phyloP scores from a whole-genome alignment of 1,140 invertebrate genomes.

The Magallana ariakensis region DNA sequence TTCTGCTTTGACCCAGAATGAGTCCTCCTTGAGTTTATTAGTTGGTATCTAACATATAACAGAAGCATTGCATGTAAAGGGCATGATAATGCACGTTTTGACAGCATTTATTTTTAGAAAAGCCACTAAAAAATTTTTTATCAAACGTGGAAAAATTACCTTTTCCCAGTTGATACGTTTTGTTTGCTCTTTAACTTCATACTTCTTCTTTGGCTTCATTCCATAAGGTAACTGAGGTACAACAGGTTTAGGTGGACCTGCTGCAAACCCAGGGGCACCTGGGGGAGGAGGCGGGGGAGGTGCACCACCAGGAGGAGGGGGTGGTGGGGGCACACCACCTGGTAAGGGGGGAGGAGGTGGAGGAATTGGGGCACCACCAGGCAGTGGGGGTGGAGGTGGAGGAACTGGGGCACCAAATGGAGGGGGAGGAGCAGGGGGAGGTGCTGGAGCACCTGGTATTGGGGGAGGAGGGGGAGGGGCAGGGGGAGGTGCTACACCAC shows the following conservation, averaged over 20 bases:
- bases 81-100: no score
- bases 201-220: slow-evolving; percentile 95
- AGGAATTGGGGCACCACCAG: slow-evolving; percentile 57
- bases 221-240: slow-evolving; percentile 86
- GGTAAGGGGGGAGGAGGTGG: slow-evolving; percentile 54
- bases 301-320: slow-evolving; percentile 62
- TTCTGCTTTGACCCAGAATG: slow-evolving; percentile 42
- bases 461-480: slow-evolving; percentile 57
- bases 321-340: slow-evolving; percentile 64
- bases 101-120: no score
- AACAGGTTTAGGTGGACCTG: slow-evolving; percentile 70
- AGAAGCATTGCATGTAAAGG: background rate
- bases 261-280: slow-evolving; percentile 78
- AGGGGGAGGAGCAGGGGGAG: slow-evolving; percentile 71
- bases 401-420: slow-evolving; percentile 59
- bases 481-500: background rate
- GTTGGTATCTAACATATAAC: background rate
- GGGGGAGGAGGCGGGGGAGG: slow-evolving; percentile 66
- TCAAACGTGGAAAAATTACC: slow-evolving; percentile 75
- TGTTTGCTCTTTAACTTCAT: slow-evolving; percentile 89
- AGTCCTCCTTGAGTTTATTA: slow-evolving; percentile 36
- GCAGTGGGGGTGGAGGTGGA: slow-evolving; percentile 67
- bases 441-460: slow-evolving; percentile 45
- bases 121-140: no score
- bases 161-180: slow-evolving; percentile 85